Conservation (phyloP, 2,888 invertebrate genomes). For the Tromatobia lineatoria region DNA sequence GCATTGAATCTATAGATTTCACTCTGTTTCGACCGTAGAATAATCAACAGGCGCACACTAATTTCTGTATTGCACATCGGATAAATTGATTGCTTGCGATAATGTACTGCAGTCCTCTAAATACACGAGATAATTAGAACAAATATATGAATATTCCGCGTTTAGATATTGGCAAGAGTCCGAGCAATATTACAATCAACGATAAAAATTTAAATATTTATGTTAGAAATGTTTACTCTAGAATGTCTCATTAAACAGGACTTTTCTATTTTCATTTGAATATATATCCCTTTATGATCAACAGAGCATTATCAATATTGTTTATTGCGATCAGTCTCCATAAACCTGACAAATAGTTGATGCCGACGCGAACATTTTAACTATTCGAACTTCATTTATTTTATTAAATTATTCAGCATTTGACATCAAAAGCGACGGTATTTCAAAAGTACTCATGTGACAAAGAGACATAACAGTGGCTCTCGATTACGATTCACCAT, state of each 20-base stretch:
- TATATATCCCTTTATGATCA: too few species aligned
- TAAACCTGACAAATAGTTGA: too few species aligned
- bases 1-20: not conserved
- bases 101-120: not conserved
- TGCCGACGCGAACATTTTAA: too few species aligned
- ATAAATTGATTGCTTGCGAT: not conserved
- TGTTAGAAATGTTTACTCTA: too few species aligned
- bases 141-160: not conserved
- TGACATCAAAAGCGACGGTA: not conserved
- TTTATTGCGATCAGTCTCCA: too few species aligned
- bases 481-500: constrained; percentile 24
- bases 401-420: not conserved
- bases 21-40: not conserved
- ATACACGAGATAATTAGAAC: not conserved
- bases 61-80: not conserved
- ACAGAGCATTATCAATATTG: too few species aligned
- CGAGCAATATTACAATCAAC: too few species aligned
- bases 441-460: not conserved
- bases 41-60: not conserved
- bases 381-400: not conserved
- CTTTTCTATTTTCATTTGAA: too few species aligned
- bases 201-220: too few species aligned
- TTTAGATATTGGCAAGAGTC: not conserved
- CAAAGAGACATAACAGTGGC: not conserved
- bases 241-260: too few species aligned